A percentile compares a stretch with the other conserved stretches of the same genome.
phyloP scores from a whole-genome alignment of 2,797 vertebrate genomes.

The Semotilus atromaculatus region DNA sequence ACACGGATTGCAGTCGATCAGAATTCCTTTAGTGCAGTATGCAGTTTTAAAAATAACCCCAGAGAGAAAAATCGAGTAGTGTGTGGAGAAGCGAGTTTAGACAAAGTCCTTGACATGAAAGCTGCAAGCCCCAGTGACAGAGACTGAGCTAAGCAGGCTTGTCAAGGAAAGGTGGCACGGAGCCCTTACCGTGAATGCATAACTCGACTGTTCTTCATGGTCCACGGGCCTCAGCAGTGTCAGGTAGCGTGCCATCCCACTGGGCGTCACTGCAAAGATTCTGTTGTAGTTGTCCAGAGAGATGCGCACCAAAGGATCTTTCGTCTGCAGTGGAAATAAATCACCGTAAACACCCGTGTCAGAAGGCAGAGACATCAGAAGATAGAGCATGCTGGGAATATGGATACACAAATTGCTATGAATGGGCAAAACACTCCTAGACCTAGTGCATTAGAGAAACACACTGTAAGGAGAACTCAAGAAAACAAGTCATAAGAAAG shows the following conservation, averaged over 20 bases:
- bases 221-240: constrained; percentile 91
- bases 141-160: constrained; percentile 24
- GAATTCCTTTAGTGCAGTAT: constrained; percentile 9
- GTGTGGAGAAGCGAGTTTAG: constrained; percentile 25
- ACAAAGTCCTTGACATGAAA: constrained; percentile 20
- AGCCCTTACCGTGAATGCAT: constrained; percentile 87
- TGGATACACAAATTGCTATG: background rate
- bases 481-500: background rate
- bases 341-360: constrained; percentile 48
- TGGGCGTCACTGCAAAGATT: constrained; percentile 85
- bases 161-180: constrained; percentile 32
- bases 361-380: constrained; percentile 36
- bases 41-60: constrained; percentile 23
- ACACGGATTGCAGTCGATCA: background rate
- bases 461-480: background rate
- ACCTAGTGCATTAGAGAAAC: constrained; percentile 13
- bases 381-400: background rate
- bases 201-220: constrained; percentile 90
- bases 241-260: constrained; percentile 89
- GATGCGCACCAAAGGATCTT: constrained; percentile 89
- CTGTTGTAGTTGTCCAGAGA: constrained; percentile 85
- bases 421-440: background rate
- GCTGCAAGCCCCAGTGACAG: constrained; percentile 7
- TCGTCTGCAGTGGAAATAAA: constrained; percentile 79
- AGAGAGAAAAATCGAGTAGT: background rate